Base-by-base conservation (phyloP, 2,113 vertebrate genomes). In the Halichoerus grypus region DNA sequence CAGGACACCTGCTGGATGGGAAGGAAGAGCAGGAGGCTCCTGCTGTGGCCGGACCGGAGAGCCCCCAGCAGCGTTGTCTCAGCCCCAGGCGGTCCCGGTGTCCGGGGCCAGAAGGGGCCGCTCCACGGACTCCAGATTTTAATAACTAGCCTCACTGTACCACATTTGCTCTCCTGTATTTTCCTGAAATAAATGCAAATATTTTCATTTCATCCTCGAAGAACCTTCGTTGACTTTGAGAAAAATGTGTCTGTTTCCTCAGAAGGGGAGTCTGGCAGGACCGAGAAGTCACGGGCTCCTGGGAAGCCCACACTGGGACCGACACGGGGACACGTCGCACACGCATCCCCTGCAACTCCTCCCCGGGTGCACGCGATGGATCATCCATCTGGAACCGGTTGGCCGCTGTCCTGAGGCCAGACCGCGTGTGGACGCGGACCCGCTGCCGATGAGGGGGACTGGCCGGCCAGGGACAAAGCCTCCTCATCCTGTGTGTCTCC, bases 241-340 rank as follows among this genome's bases (percentile, higher is more conserved):
- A 97, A 97, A 97, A 97, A 88, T 46, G 89, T 88, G 59, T 69
- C 88, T 85, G 94, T 97, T 91, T 88, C 92, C 79, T 16, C 12
- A 10, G 81, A 94, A 88, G 15, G 21, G 28, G 31, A 55, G 14
- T 63, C 46, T 49, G 12, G 12, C 19, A 65, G 36, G 55, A 83
- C n/a, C 2, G 10, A 19, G 22, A 5, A 36, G 63, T 16, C 46
- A 3, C 1, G 26, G 21, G 96, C 97, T 98, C 97, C 96, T 95
- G 93, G 86, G 94, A 85, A 95, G 93, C 90, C 91, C 98, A 84
- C 98, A 88, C 63, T 91, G 89, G 97, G 95, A 90, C 93, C 92
- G 65, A 69, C 76, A 87, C 91, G 59, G 94, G 97, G 98, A 88
- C 63, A 7, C 0, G 6, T 2, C 1, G 14, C 31, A 16, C 3